These are phyloP conservation scores for Tridacna crocea DNA, from an alignment of 2,888 invertebrate species.

Conservation along the genomic window DNA sequence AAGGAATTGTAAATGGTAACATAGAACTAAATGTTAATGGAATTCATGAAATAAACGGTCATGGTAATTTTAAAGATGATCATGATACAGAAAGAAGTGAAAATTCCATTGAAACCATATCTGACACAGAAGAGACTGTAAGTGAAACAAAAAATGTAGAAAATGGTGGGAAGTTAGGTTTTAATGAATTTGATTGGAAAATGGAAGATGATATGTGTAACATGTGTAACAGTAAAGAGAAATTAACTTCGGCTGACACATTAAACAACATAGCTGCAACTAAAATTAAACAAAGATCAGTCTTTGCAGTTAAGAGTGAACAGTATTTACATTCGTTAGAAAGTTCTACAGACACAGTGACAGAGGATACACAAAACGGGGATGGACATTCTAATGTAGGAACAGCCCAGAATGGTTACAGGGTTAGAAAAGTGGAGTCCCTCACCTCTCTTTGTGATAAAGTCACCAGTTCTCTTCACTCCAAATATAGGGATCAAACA, in stretches of 20 bases:
- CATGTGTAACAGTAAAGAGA: conserved; percentile 30
- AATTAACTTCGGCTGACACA: conserved; percentile 22
- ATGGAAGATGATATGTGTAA: conserved; percentile 27
- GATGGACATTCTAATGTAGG: conserved; percentile 42
- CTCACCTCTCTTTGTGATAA: conserved; percentile 59
- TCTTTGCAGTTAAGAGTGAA: conserved; percentile 70
- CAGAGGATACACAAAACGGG: conserved; percentile 56
- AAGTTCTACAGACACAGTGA: conserved; percentile 87
- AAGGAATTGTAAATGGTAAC: conserved; percentile 18
- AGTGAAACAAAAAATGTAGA: conserved; percentile 9
- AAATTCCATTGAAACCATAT: conserved; percentile 57
- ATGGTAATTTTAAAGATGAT: not conserved
- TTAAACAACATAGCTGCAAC: conserved; percentile 32
- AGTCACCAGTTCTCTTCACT: conserved; percentile 36
- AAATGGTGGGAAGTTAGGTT: conserved; percentile 27
- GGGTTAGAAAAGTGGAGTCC: conserved; percentile 48
- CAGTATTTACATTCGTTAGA: conserved; percentile 80
- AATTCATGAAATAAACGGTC: conserved; percentile 38
- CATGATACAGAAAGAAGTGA: conserved; percentile 39
- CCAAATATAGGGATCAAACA: conserved; percentile 63
- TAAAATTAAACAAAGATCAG: conserved; percentile 44
- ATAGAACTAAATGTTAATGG: conserved; percentile 10
- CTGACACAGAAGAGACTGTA: conserved; percentile 46
- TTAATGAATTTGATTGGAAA: conserved; percentile 36
- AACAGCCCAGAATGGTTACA: conserved; percentile 23